These are phyloP conservation scores for Cephalopachus bancanus DNA, from an alignment of 2,797 vertebrate species.

Conservation along the genomic window DNA sequence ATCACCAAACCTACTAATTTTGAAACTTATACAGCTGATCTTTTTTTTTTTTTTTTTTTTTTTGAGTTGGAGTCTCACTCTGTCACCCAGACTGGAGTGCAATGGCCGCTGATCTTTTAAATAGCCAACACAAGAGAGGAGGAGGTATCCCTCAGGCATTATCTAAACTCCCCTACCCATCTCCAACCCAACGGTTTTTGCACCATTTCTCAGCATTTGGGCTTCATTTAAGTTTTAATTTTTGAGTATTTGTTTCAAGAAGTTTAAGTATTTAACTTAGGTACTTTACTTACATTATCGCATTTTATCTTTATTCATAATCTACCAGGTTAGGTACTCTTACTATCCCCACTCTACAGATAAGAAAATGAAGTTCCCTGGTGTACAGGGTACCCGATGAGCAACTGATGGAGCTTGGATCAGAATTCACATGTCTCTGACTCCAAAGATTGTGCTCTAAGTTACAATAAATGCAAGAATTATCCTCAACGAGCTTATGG, in stretches of 20 bases:
- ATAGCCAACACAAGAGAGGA: not conserved
- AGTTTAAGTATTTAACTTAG: not conserved
- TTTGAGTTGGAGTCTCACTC: too few species aligned
- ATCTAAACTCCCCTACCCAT: not conserved
- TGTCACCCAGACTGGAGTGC: too few species aligned
- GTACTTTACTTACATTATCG: not conserved
- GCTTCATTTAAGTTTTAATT: not conserved
- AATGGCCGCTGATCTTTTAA: not conserved
- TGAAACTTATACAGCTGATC: not conserved
- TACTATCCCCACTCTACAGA: not conserved
- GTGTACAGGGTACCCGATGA: not conserved
- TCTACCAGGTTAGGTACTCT: not conserved
- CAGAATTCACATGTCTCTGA: not conserved
- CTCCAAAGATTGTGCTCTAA: not conserved
- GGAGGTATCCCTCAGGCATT: not conserved
- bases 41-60: too few species aligned
- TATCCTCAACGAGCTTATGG: not conserved
- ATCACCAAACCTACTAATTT: not conserved
- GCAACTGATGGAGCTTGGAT: not conserved
- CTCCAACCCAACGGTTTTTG: not conserved
- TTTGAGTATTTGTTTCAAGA: not conserved
- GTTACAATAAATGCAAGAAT: not conserved
- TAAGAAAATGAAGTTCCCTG: not conserved
- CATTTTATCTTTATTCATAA: slow-evolving; percentile 37
- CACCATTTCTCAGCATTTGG: not conserved